These are phyloP conservation scores for Heliconius eleuchia DNA, from an alignment of 1,140 invertebrate species.

Conservation along the genomic window DNA sequence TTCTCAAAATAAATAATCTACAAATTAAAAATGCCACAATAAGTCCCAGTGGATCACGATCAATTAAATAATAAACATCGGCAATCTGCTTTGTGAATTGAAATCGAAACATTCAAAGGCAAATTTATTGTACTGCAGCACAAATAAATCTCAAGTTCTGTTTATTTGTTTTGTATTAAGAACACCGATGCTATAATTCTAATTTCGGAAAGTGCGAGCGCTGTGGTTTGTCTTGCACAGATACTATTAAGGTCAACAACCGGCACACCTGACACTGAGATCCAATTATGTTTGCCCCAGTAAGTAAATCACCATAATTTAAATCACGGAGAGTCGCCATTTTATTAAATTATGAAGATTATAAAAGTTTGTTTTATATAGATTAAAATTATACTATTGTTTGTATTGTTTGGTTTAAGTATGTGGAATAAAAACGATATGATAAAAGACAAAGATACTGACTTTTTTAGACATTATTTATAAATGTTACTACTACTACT, in stretches of 20 bases:
- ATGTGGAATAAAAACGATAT: not conserved
- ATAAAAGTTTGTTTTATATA: not conserved
- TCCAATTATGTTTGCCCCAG: conserved; percentile 41
- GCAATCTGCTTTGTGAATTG: too few relatives aligned
- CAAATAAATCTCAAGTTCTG: not conserved
- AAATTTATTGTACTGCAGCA: not conserved
- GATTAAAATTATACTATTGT: not conserved
- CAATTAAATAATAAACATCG: too few relatives aligned
- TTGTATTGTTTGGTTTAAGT: not conserved
- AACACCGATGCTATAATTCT: conserved; percentile 6
- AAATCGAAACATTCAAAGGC: not conserved
- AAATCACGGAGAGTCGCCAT: not conserved
- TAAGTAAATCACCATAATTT: conserved; percentile 30
- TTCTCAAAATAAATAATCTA: too few relatives aligned
- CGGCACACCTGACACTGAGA: conserved; percentile 41
- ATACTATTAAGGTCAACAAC: conserved; percentile 49
- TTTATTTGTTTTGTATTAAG: conserved; percentile 2
- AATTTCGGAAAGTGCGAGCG: conserved; percentile 35
- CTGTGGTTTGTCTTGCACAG: conserved; percentile 20
- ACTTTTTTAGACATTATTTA: not conserved
- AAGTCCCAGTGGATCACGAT: too few relatives aligned
- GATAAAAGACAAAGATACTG: not conserved
- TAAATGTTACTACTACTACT: not conserved
- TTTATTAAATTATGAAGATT: not conserved
- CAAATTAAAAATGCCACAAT: too few relatives aligned